Percentiles rank a stretch among this genome's conserved stretches.
Conservation (phyloP, 2,797 vertebrate species). For the Leuciscus waleckii region DNA sequence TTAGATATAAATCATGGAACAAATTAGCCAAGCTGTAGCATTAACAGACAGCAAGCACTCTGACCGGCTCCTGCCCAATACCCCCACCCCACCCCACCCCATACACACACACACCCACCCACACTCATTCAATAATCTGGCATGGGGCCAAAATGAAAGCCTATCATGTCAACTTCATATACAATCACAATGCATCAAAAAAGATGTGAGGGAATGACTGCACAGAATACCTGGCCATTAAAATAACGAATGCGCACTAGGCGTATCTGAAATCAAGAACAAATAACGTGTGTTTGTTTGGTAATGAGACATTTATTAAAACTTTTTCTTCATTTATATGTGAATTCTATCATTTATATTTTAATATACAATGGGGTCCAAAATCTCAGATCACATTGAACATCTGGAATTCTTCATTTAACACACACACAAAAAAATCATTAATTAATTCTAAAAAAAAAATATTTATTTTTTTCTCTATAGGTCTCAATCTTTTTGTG, state of each 20-base stretch:
- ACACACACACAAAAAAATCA: too few relatives aligned
- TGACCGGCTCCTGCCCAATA: constrained; percentile 22
- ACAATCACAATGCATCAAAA: constrained; percentile 7
- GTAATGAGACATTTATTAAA: background rate
- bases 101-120: background rate
- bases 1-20: constrained; percentile 45
- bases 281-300: background rate
- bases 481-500: background rate
- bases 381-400: background rate
- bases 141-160: background rate
- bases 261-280: background rate
- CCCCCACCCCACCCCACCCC: background rate
- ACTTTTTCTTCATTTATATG: background rate
- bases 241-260: too few relatives aligned
- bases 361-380: background rate
- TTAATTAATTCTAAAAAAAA: too few relatives aligned
- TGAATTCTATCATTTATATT: too few relatives aligned
- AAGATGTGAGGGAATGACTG: background rate
- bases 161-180: background rate
- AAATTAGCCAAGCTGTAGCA: constrained; percentile 64
- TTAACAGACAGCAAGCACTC: constrained; percentile 50
- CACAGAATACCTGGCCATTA: background rate
- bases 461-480: too few relatives aligned
- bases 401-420: background rate
- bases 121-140: background rate